Conservation (phyloP, 1,140 invertebrate species). For the Diorhabda sublineata region DNA sequence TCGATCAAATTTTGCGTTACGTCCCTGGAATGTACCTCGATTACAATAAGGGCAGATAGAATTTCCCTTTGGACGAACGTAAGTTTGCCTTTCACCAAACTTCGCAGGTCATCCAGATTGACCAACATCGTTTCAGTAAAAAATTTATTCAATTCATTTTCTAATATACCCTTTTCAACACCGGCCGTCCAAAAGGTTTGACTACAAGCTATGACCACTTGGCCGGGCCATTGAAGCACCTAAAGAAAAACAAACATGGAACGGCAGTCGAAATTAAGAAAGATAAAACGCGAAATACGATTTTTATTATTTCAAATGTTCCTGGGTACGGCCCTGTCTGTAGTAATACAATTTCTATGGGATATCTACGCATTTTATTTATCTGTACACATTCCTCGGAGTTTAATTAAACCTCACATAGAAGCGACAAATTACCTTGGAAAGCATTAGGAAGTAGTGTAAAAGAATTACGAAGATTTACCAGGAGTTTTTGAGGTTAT, state of each 20-base stretch:
- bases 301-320: too few species aligned
- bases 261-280: background rate
- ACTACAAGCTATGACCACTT: constrained; percentile 66
- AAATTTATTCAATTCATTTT: constrained; percentile 49
- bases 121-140: constrained; percentile 48
- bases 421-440: too few species aligned
- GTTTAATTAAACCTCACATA: too few species aligned
- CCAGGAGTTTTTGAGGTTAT: too few species aligned
- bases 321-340: too few species aligned
- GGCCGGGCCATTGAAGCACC: constrained; percentile 73
- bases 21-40: constrained; percentile 68
- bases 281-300: background rate
- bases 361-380: too few species aligned
- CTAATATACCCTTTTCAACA: constrained; percentile 54
- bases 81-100: constrained; percentile 60
- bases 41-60: constrained; percentile 61
- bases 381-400: too few species aligned
- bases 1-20: constrained; percentile 60
- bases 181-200: constrained; percentile 61
- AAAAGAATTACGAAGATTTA: too few species aligned
- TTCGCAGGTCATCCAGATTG: constrained; percentile 59
- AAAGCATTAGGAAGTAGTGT: too few species aligned
- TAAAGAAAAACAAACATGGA: constrained; percentile 47
- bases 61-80: constrained; percentile 65
- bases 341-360: too few species aligned